A percentile compares a stretch with the other conserved stretches of the same genome.
These are phyloP conservation scores for Trachelus iudaicus DNA, from an alignment of 2,888 invertebrate genomes.

Conservation along the genomic window DNA sequence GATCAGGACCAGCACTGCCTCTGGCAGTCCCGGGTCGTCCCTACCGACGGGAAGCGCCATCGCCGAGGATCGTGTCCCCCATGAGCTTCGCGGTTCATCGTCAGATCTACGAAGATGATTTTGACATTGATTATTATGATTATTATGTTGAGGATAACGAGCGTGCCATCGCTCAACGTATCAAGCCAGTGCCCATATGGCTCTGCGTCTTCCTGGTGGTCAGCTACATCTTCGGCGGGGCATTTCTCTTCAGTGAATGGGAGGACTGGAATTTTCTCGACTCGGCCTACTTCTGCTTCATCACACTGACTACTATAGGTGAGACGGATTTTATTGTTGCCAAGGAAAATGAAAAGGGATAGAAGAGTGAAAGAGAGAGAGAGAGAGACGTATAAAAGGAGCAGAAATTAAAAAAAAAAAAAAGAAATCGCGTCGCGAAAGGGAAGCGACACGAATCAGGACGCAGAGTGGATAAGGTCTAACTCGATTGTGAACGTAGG, in stretches of 20 bases:
- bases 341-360: background rate
- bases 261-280: conserved; percentile 89
- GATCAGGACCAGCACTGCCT: too few relatives aligned
- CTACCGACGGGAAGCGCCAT: conserved; percentile 52
- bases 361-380: background rate
- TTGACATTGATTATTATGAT: conserved; percentile 71
- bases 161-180: conserved; percentile 63
- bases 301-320: conserved; percentile 91
- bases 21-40: too few relatives aligned
- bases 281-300: conserved; percentile 93
- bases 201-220: conserved; percentile 88
- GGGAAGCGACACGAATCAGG: too few relatives aligned
- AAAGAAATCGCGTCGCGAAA: too few relatives aligned
- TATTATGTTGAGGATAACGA: conserved; percentile 65
- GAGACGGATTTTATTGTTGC: conserved; percentile 14
- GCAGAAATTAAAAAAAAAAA: background rate
- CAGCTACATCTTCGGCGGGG: conserved; percentile 90
- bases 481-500: too few relatives aligned
- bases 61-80: conserved; percentile 76
- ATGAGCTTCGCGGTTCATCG: conserved; percentile 75
- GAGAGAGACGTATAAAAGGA: background rate
- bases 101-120: conserved; percentile 71
- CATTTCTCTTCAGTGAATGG: conserved; percentile 86
- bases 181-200: conserved; percentile 88
- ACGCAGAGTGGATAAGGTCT: too few relatives aligned